A percentile compares a stretch with the other conserved stretches of the same genome.
Conservation (phyloP, 2,113 vertebrate genomes). For the Puntigrus tetrazona region DNA sequence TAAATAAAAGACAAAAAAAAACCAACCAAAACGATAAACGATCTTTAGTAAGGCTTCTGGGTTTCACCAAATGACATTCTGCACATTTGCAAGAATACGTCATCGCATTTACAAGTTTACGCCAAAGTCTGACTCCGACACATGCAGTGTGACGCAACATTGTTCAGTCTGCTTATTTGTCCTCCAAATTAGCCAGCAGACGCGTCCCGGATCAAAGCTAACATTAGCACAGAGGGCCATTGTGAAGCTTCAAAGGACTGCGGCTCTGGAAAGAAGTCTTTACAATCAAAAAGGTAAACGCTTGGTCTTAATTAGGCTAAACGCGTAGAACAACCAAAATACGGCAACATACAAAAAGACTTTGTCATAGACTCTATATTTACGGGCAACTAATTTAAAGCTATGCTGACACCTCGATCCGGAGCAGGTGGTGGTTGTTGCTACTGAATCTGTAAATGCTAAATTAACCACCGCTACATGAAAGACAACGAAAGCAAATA, state of each 20-base stretch:
- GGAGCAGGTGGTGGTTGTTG: neutral
- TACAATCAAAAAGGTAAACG: conserved; percentile 39
- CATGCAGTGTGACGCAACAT: conserved; percentile 15
- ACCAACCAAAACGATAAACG: no score
- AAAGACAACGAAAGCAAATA: conserved; percentile 4
- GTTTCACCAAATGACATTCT: conserved; percentile 53
- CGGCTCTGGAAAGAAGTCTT: neutral
- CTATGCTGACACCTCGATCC: conserved; percentile 3
- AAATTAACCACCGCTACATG: conserved; percentile 9
- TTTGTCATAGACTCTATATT: neutral
- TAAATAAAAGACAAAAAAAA: no score
- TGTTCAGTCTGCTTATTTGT: conserved; percentile 31
- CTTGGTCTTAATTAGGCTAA: conserved; percentile 25
- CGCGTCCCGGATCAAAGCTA: conserved; percentile 52
- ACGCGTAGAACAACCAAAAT: conserved; percentile 11
- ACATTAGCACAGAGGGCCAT: conserved; percentile 44
- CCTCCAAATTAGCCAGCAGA: conserved; percentile 35
- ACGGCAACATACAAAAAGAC: conserved; percentile 12
- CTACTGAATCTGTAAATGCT: conserved; percentile 1
- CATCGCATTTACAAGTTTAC: conserved; percentile 39
- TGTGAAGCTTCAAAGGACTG: conserved; percentile 36
- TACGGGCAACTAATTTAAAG: neutral
- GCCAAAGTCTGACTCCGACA: neutral
- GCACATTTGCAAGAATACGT: conserved; percentile 25
- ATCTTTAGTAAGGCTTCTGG: conserved; percentile 53